A percentile compares a stretch with the other conserved stretches of the same genome.
phyloP scores from a whole-genome alignment of 2,113 vertebrate genomes.

The Edolisoma coerulescens region DNA sequence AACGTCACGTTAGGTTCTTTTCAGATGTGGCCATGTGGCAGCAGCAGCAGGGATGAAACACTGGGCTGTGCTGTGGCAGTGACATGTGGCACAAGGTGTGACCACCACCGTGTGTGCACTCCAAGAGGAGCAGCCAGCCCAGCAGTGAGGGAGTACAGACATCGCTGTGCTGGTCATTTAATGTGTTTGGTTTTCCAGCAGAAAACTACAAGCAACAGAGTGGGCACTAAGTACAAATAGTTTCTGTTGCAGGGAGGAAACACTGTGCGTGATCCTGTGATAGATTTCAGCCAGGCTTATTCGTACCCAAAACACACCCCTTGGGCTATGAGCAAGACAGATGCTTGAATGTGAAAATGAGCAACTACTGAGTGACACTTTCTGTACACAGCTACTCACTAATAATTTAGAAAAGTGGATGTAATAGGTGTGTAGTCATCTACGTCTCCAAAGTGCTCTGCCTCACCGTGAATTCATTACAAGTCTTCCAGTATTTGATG shows the following conservation, averaged over 20 bases:
- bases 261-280: neutral
- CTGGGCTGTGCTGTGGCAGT: neutral
- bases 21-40: neutral
- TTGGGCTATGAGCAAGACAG: neutral
- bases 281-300: neutral
- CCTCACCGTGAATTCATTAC: neutral
- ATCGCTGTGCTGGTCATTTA: neutral
- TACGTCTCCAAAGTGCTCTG: neutral
- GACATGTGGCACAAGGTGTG: neutral
- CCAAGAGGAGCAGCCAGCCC: neutral
- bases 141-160: neutral
- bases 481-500: neutral
- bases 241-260: neutral
- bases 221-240: neutral
- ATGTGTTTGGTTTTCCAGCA: neutral
- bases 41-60: neutral
- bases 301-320: neutral
- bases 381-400: conserved; percentile 14
- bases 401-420: conserved; percentile 56
- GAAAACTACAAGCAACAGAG: neutral
- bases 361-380: neutral
- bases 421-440: conserved; percentile 26
- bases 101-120: rapidly evolving
- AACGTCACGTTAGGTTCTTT: rapidly evolving
- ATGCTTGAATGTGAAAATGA: neutral